phyloP scores from a whole-genome alignment of 2,797 vertebrate genomes.

The Halcyon leucocephala region DNA sequence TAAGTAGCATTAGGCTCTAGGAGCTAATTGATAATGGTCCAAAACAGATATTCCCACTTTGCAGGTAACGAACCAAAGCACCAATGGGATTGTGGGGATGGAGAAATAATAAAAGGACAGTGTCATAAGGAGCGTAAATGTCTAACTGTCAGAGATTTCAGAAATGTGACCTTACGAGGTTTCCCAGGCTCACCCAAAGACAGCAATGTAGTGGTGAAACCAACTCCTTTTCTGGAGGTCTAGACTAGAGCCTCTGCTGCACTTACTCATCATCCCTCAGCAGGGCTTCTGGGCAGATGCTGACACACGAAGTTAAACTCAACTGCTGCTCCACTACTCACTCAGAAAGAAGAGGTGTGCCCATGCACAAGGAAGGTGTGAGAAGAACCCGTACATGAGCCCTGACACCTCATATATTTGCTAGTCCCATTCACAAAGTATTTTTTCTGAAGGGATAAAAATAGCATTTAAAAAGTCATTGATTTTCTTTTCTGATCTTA shows the following conservation, averaged over 20 bases:
- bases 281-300: not conserved
- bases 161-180: not conserved
- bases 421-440: not conserved
- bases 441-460: not conserved
- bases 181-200: not conserved
- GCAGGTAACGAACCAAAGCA: not conserved
- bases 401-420: not conserved
- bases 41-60: not conserved
- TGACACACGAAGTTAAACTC: not conserved
- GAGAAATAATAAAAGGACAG: not conserved
- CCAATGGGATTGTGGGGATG: not conserved
- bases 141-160: not conserved
- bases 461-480: not conserved
- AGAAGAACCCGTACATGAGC: fast-evolving
- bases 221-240: not conserved
- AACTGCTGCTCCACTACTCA: not conserved
- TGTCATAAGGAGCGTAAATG: not conserved
- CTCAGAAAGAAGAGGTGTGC: fast-evolving
- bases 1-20: not conserved
- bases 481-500: not conserved
- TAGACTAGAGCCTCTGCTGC: not conserved
- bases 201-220: not conserved
- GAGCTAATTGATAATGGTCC: not conserved
- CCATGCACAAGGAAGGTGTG: fast-evolving
- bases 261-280: not conserved